Base-by-base conservation (phyloP, 2,888 invertebrate genomes). In the Chirona hameri region DNA sequence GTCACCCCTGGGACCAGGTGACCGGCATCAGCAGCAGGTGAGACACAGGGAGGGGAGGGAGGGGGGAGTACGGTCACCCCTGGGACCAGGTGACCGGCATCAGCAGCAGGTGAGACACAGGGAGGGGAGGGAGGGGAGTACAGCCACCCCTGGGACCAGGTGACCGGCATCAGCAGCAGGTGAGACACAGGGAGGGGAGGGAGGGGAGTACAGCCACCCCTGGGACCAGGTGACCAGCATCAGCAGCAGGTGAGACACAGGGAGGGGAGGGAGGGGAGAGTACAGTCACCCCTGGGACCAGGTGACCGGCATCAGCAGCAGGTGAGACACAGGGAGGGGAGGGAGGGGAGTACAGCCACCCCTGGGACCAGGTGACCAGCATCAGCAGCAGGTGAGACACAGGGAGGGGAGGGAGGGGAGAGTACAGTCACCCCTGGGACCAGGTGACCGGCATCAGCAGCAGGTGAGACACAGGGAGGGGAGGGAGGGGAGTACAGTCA, bases 271-370 rank as follows among this genome's bases (percentile, higher is more conserved):
- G n/a, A n/a, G n/a, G n/a, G n/a, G n/a, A n/a, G 80, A 80, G 52
- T 80, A 80, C 52, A 80, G 80, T 15, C 80, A 52, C 27, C 80
- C 80, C 15, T 80, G 80, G 80, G 80, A 80, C 52, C 80, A 80
- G 48, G 52, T 80, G 15, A 52, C 55, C 21, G 80, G 29, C 27
- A 39, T 24, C 76, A 27, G 46, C 24, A 76, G 76, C 76, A 76
- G 76, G 72, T 72, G 31, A 39, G 72, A 3, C 7, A 24, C 7
- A n/a, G n/a, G n/a, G n/a, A n/a, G n/a, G n/a, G n/a, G n/a, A n/a
- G n/a, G n/a, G n/a, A n/a, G 24, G 60, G 24, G 80, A 80, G 52
- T 80, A 80, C 52, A 80, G 80, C 5, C 80, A 52, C 27, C 80
- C 80, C 15, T 80, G 80, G 80, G 80, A 80, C 52, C 80, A 80